These are phyloP conservation scores for Gambusia affinis DNA, from an alignment of 2,113 vertebrate genomes.

Conservation along the genomic window DNA sequence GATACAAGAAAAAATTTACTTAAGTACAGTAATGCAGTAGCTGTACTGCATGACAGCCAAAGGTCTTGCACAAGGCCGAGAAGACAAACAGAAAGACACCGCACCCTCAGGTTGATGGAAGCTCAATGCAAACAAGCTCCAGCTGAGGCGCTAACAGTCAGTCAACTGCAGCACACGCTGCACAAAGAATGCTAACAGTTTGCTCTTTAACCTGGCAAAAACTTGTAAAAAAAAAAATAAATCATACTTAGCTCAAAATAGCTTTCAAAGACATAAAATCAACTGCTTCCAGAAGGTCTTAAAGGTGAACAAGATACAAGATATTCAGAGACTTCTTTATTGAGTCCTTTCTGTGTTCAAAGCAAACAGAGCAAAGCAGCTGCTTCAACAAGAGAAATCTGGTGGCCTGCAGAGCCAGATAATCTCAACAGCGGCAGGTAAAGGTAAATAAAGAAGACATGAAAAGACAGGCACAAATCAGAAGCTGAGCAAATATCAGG, in stretches of 20 bases:
- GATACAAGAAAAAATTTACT: too few relatives aligned
- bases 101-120: constrained; percentile 36
- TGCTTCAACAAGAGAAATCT: constrained; percentile 72
- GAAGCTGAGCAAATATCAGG: constrained; percentile 76
- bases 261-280: constrained; percentile 33
- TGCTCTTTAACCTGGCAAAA: constrained; percentile 74
- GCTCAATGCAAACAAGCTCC: constrained; percentile 52
- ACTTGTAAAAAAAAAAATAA: constrained; percentile 48
- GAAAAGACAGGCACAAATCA: constrained; percentile 69
- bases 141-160: constrained; percentile 38
- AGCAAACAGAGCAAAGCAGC: constrained; percentile 70
- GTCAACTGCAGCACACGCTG: constrained; percentile 58
- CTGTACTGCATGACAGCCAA: constrained; percentile 35
- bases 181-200: constrained; percentile 72
- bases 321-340: constrained; percentile 66
- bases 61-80: constrained; percentile 55
- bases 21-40: too few relatives aligned
- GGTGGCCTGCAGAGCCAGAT: constrained; percentile 19
- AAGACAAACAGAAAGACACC: constrained; percentile 65
- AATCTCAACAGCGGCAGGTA: constrained; percentile 71
- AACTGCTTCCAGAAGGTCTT: constrained; percentile 33
- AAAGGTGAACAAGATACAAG: constrained; percentile 50
- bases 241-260: constrained; percentile 56
- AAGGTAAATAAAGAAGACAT: constrained; percentile 68
- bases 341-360: constrained; percentile 46